Evolutionary conservation across 2,797 vertebrate genomes (phyloP), one percentile per base, ranked within the genome.

Genomic region (Gymnopithys bicolor): DNA sequence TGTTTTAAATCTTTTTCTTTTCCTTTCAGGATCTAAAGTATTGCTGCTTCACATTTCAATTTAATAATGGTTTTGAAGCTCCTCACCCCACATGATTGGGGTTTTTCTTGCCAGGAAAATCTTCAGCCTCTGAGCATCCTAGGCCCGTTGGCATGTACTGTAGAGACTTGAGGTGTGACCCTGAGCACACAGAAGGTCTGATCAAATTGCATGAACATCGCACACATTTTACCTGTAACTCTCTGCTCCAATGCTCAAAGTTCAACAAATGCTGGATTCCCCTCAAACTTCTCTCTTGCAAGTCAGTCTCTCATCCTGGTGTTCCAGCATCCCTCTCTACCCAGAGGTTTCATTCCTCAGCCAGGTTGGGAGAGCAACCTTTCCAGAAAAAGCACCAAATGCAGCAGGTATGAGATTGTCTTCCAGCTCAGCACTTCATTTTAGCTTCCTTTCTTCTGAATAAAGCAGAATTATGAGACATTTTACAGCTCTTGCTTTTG

Each of bases 21-120:
- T 76, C 11, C 14, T 58, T 49, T 76, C 13, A 5, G 17, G 28
- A 37, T 43, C 30, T 41, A 5, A 53, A 4, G 2, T 28, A 22
- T 45, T 53, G 12, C 62, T 23, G 45, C 21, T 35, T 53, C 55
- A 71, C 46, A 21, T 41, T 19, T 79, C 28, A 45, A 11, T 23
- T 28, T 28, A 68, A 3, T 12, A 9, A 7, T 81, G 18, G 10
- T 13, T 82, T 92, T 84, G 21, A 32, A 78, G 41, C 11, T 66
- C 5, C 10, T 7, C 30, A 16, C 2, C 14, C 1, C 0, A 27
- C 7, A 22, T 4, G 46, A 10, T 35, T 13, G 11, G 2, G 9
- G 43, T 13, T 32, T 23, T 32, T 59, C 52, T 53, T 67, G 28
- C 16, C 30, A 60, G 35, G 12, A 90, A 80, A 52, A 43, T 1